phyloP scores from a whole-genome alignment of 2,113 vertebrate genomes.

The Eupsittula cactorum region DNA sequence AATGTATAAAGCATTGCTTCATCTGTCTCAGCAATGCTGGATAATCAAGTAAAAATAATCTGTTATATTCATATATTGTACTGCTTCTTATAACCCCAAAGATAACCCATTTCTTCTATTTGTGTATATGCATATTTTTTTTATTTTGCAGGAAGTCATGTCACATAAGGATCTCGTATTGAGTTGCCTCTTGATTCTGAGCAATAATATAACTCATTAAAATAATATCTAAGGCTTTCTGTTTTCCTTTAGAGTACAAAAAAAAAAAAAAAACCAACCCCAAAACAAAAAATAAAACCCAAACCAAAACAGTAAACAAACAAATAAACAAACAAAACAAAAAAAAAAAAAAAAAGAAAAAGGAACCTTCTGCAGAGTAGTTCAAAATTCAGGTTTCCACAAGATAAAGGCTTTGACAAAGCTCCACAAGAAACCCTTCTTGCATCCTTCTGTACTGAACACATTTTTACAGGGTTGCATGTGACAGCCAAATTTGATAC shows the following conservation, averaged over 20 bases:
- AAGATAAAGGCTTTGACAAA: background rate
- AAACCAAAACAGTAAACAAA: no score
- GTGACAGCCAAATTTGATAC: background rate
- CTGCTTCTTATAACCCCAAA: background rate
- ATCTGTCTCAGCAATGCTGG: background rate
- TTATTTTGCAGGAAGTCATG: background rate
- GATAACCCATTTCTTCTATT: background rate
- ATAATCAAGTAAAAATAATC: background rate
- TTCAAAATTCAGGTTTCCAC: background rate
- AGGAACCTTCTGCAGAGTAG: background rate
- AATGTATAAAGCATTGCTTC: background rate
- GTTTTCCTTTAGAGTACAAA: background rate
- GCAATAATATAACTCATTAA: background rate
- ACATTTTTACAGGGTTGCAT: background rate
- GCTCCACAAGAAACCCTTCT: background rate
- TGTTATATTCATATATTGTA: background rate
- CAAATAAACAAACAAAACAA: no score
- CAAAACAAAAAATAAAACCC: background rate
- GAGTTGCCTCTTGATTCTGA: background rate
- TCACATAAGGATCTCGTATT: background rate
- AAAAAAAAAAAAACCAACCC: background rate
- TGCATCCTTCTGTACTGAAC: background rate
- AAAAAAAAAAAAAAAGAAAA: background rate
- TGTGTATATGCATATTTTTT: background rate
- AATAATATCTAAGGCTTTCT: background rate